Evolutionary conservation across 1,140 invertebrate genomes (phyloP).

Genomic region (Mycetomoellerius zeteki): DNA sequence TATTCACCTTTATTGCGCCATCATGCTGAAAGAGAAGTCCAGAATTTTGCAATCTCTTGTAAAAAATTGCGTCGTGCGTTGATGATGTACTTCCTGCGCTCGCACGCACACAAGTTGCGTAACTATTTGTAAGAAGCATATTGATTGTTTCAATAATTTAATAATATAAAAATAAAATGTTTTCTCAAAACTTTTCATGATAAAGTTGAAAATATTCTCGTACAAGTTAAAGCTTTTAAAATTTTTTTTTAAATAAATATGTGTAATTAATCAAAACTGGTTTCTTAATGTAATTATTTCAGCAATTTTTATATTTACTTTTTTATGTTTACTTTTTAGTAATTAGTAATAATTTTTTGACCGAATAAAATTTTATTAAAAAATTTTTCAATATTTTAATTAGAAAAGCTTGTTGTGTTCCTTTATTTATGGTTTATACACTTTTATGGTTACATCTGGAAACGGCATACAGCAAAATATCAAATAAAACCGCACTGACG

Average conservation of each 20-base stretch:
- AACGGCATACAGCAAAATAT: not conserved
- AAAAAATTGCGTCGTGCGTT: slow-evolving; percentile 4
- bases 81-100: not conserved
- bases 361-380: slow-evolving; percentile 9
- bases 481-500: not conserved
- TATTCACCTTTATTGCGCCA: slow-evolving; percentile 48
- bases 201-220: not conserved
- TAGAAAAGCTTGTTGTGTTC: not conserved
- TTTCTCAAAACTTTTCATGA: not conserved
- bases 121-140: not conserved
- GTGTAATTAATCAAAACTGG: not conserved
- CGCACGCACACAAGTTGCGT: not conserved
- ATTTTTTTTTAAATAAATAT: not conserved
- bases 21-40: slow-evolving; percentile 5
- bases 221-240: not conserved
- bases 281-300: slow-evolving; percentile 1
- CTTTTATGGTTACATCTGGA: not conserved
- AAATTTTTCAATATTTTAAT: slow-evolving; percentile 19
- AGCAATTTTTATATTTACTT: not conserved
- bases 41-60: slow-evolving; percentile 3
- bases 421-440: not conserved
- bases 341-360: not conserved
- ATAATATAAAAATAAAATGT: not conserved
- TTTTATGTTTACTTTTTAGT: not conserved
- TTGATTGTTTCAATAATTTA: not conserved